A percentile compares a stretch with the other conserved stretches of the same genome.
Conservation (phyloP, 2,113 vertebrate genomes). For the Indicator indicator region DNA sequence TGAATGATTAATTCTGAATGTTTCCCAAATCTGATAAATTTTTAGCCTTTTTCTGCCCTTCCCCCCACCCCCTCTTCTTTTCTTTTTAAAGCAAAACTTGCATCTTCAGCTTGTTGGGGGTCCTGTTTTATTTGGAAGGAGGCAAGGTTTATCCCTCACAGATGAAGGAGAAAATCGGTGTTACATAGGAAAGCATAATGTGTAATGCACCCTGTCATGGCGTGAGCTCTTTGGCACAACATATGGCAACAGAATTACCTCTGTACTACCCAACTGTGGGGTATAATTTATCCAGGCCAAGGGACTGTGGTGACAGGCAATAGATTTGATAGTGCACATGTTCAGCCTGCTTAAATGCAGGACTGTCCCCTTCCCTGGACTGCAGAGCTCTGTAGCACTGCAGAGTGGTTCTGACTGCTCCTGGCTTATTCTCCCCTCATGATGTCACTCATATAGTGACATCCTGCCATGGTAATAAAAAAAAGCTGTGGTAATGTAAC, state of each 20-base stretch:
- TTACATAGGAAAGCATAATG: slow-evolving; percentile 50
- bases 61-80: no score
- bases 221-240: slow-evolving; percentile 70
- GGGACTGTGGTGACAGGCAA: slow-evolving; percentile 51
- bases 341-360: slow-evolving; percentile 49
- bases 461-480: background rate
- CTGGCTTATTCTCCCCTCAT: background rate
- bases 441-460: slow-evolving; percentile 22
- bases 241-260: slow-evolving; percentile 76
- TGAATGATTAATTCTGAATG: background rate
- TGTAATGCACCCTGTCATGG: slow-evolving; percentile 56
- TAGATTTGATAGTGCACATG: slow-evolving; percentile 58
- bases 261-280: slow-evolving; percentile 65
- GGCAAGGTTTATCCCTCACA: slow-evolving; percentile 22
- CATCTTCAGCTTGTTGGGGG: background rate
- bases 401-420: background rate
- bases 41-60: background rate
- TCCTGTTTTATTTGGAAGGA: background rate
- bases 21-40: background rate
- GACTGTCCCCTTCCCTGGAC: background rate
- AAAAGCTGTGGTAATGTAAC: slow-evolving; percentile 1
- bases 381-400: background rate
- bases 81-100: background rate
- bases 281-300: slow-evolving; percentile 69
- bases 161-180: slow-evolving; percentile 47